Evolutionary conservation across 2,888 invertebrate species (phyloP).

Genomic region (Tiphia femorata): DNA sequence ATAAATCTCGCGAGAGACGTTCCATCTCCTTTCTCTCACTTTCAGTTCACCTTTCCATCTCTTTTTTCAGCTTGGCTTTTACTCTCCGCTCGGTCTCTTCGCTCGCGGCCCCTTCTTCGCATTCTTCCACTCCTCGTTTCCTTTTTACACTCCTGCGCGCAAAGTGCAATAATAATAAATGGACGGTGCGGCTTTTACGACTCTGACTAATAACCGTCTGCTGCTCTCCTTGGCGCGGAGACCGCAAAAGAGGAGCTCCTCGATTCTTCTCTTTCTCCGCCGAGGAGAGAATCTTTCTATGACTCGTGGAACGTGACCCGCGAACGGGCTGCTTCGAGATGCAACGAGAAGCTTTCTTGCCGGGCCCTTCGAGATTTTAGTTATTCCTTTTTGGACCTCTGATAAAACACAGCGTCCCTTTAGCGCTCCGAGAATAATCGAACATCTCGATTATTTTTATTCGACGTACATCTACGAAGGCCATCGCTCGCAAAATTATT

Average conservation of each 20-base stretch:
- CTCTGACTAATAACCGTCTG: constrained; percentile 39
- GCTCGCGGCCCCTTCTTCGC: not conserved
- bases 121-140: not conserved
- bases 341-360: no score
- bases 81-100: constrained; percentile 7
- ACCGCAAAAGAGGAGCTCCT: constrained; percentile 16
- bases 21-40: constrained; percentile 18
- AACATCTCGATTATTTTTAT: no score
- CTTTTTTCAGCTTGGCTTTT: constrained; percentile 9
- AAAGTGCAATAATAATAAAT: constrained; percentile 49
- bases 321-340: no score
- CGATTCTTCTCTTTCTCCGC: constrained; percentile 35
- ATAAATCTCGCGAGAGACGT: constrained; percentile 45
- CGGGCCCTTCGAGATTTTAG: no score
- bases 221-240: constrained; percentile 1
- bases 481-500: no score
- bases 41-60: constrained; percentile 15
- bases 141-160: constrained; percentile 1
- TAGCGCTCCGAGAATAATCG: no score
- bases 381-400: no score
- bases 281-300: no score
- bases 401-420: no score
- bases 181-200: constrained; percentile 40
- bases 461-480: no score
- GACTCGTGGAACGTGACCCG: no score